phyloP scores from a whole-genome alignment of 2,113 vertebrate genomes.

The Narcine bancroftii region DNA sequence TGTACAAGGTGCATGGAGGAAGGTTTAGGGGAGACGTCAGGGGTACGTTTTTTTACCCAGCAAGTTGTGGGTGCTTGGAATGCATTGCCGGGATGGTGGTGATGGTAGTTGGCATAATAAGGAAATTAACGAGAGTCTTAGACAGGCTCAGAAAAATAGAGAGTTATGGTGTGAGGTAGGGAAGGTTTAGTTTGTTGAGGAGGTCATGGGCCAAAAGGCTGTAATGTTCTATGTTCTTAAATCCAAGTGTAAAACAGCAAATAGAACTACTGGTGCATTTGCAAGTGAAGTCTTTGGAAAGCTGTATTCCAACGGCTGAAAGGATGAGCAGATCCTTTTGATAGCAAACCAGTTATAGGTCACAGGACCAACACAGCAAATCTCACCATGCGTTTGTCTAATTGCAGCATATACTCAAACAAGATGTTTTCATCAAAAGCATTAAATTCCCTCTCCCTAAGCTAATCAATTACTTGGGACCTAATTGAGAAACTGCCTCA shows the following conservation, averaged over 20 bases:
- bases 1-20: too few species aligned
- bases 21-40: too few species aligned
- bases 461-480: slow-evolving; percentile 60
- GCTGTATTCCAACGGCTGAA: neutral
- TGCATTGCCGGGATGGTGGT: too few species aligned
- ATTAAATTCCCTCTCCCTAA: slow-evolving; percentile 47
- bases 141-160: too few species aligned
- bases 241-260: neutral
- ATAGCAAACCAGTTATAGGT: neutral
- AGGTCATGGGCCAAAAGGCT: too few species aligned
- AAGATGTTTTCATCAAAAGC: slow-evolving; percentile 59
- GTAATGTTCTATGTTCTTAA: too few species aligned
- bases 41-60: too few species aligned
- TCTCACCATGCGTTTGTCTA: slow-evolving; percentile 57
- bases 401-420: slow-evolving; percentile 54
- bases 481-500: slow-evolving; percentile 56
- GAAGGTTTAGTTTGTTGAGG: too few species aligned
- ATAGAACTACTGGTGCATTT: neutral
- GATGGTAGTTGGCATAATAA: too few species aligned
- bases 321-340: neutral
- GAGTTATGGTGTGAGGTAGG: too few species aligned
- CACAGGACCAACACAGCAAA: slow-evolving; percentile 48
- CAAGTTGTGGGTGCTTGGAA: too few species aligned
- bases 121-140: too few species aligned
- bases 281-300: neutral